Percentiles rank a stretch among this genome's conserved stretches.
Evolutionary conservation across 2,797 vertebrate species (phyloP).

Genomic region (Hirundo rustica): DNA sequence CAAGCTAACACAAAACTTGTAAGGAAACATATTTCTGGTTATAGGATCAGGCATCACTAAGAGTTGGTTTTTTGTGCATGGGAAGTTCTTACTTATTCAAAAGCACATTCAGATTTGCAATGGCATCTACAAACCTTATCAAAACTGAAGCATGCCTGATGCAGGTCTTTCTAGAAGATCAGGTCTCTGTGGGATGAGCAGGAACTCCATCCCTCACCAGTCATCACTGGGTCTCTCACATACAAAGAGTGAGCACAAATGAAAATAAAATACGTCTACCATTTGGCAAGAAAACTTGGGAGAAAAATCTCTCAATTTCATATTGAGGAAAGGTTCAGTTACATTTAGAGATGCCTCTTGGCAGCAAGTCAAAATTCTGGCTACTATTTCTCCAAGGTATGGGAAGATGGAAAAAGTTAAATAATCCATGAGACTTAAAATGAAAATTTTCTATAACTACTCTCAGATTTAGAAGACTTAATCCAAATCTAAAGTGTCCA

Average conservation of each 20-base stretch:
- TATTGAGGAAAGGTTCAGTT: not conserved
- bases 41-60: not conserved
- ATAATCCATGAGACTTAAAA: not conserved
- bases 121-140: not conserved
- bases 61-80: not conserved
- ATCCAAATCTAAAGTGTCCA: not conserved
- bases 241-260: not conserved
- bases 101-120: not conserved
- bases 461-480: not conserved
- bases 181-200: rapidly evolving
- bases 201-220: not conserved
- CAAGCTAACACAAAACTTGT: not conserved
- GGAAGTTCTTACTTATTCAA: not conserved
- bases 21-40: not conserved
- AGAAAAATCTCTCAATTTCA: not conserved
- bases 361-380: not conserved
- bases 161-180: not conserved
- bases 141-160: not conserved
- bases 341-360: not conserved
- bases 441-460: not conserved
- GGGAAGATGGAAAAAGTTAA: not conserved
- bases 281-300: not conserved
- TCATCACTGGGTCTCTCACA: not conserved
- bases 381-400: not conserved
- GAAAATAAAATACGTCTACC: not conserved